A percentile compares a stretch with the other conserved stretches of the same genome.
These are phyloP conservation scores for Epinotia bilunana DNA, from an alignment of 2,888 invertebrate genomes.

Conservation along the genomic window DNA sequence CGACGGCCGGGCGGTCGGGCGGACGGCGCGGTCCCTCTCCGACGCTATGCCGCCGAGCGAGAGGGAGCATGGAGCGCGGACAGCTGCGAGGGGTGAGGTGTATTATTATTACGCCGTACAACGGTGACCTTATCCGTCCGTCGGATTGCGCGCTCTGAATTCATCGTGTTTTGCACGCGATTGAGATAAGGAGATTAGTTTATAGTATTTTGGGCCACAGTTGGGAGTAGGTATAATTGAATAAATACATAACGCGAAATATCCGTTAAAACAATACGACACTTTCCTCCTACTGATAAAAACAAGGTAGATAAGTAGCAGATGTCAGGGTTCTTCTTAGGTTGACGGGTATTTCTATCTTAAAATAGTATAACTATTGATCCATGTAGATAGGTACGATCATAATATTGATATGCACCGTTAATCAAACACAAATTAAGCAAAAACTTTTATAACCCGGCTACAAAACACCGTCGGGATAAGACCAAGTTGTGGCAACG, in stretches of 20 bases:
- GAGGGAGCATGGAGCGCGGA: slow-evolving; percentile 42
- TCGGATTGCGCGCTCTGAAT: slow-evolving; percentile 18
- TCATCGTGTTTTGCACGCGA: slow-evolving; percentile 13
- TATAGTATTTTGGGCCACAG: background rate
- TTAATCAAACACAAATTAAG: no score
- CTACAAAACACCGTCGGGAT: no score
- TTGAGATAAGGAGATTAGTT: background rate
- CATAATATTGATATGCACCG: no score
- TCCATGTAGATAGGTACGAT: no score
- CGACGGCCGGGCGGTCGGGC: slow-evolving; percentile 36
- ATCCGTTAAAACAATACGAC: background rate
- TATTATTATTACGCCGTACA: slow-evolving; percentile 37
- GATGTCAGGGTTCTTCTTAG: no score
- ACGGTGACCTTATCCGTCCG: slow-evolving; percentile 37
- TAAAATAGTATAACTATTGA: no score
- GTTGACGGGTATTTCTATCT: no score
- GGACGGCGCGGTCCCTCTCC: slow-evolving; percentile 50
- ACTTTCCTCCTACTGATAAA: no score
- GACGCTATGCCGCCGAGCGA: slow-evolving; percentile 36
- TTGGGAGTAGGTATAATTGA: background rate
- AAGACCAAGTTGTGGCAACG: no score
- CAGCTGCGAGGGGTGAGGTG: slow-evolving; percentile 50
- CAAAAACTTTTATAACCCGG: no score
- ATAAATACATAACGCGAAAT: background rate
- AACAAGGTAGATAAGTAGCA: no score